These are phyloP conservation scores for Enteromius fasciolatus DNA, from an alignment of 2,797 vertebrate genomes.

Conservation along the genomic window DNA sequence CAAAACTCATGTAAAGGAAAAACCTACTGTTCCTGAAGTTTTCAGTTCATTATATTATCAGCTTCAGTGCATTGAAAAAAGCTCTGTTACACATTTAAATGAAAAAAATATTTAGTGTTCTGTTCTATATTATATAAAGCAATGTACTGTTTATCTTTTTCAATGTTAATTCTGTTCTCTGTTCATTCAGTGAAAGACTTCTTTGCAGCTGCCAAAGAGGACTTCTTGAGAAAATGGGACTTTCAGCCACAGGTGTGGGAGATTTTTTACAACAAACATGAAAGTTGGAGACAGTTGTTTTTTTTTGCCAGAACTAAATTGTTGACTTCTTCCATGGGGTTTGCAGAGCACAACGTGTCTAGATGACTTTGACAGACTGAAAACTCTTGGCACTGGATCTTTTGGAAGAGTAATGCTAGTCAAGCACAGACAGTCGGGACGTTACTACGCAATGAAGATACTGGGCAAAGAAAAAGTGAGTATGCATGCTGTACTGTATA, in stretches of 20 bases:
- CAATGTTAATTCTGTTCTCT: constrained; percentile 2
- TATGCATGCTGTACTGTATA: constrained; percentile 35
- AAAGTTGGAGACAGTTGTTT: neutral
- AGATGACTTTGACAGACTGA: constrained; percentile 97
- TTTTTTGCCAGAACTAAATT: neutral
- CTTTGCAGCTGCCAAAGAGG: constrained; percentile 99
- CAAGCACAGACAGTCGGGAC: constrained; percentile 95
- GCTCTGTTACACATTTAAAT: neutral
- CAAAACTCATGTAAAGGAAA: neutral
- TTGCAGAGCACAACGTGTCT: constrained; percentile 91
- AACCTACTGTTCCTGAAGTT: neutral
- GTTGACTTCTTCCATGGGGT: constrained; percentile 41
- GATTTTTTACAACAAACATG: neutral
- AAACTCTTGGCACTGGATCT: constrained; percentile 97
- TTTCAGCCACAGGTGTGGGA: constrained; percentile 89
- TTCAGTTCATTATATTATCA: neutral
- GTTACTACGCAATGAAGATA: constrained; percentile 99
- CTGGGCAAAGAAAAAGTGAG: constrained; percentile 98
- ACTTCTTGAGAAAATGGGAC: constrained; percentile 99
- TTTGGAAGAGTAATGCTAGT: constrained; percentile 98
- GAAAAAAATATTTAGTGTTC: neutral
- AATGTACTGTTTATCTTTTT: neutral
- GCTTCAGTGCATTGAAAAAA: neutral
- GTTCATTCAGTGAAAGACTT: constrained; percentile 94
- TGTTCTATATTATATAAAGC: neutral